Base-by-base conservation (phyloP, 2,888 invertebrate genomes). In the Lagria hirta region DNA sequence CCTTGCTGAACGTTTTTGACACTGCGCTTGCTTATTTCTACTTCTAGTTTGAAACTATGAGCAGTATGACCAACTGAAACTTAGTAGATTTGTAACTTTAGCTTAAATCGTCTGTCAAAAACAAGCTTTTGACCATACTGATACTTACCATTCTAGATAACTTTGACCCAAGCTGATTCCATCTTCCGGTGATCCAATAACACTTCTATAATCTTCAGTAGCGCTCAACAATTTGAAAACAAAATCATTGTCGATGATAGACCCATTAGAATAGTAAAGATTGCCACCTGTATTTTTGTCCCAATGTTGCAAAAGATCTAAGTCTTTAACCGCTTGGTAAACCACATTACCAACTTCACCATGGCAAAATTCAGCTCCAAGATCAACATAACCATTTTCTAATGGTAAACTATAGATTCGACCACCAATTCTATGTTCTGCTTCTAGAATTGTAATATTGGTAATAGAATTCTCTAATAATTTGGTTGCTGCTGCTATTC, bases 401-500 rank as follows among this genome's bases (percentile, higher is more conserved):
- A 57, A 54, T 26, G 50, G 30, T 4, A 53, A 47, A 26, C 51
- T 54, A 22, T 48, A 24, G 11, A 60, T 30, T 24, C 58, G 28
- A 3, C 60, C 60, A 14, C 57, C 61, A 12, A 58, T 57, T 29
- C 60, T 32, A 34, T 52, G 43, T 43, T 60, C 57, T 11, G 61
- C 62, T 51, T 62, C 62, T 8, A 62, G 60, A 37, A 80, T 66
- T 6, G 58, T 67, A 2, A 79, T 55, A 57, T 77, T 67, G 18
- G 61, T 55, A 4, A 74, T 60, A 8, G 74, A 74, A 51, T 67
- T 69, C 52, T 74, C 68, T 2, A 72, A 47, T 4, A 80, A 60
- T 45, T 67, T 68, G 5, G 70, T 65, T 6, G 76, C 78, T 11
- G 78, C 77, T 7, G 78, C 74, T 28, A 79, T 68, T 4, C 80